A percentile compares a stretch with the other conserved stretches of the same genome.
Conservation (phyloP, 2,888 invertebrate genomes). For the Pammene fasciana region DNA sequence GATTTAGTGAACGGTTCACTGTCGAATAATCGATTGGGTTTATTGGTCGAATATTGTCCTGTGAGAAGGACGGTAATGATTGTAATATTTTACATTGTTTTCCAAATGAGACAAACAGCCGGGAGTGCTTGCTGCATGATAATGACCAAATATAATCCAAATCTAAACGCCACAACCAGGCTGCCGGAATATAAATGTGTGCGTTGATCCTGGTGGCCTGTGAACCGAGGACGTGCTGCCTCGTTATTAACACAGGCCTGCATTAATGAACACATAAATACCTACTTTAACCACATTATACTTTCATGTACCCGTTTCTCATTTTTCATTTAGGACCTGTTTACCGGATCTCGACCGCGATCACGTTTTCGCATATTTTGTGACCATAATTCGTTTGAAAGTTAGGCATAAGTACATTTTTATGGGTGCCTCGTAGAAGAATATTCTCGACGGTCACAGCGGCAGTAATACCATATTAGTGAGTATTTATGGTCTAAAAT, state of each 20-base stretch:
- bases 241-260: slow-evolving; percentile 77
- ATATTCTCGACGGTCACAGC: slow-evolving; percentile 60
- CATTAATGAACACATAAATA: slow-evolving; percentile 79
- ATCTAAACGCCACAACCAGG: slow-evolving; percentile 76
- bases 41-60: slow-evolving; percentile 35
- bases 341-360: slow-evolving; percentile 48
- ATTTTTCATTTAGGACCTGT: slow-evolving; percentile 50
- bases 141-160: slow-evolving; percentile 81
- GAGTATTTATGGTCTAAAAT: slow-evolving; percentile 71
- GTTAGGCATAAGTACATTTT: slow-evolving; percentile 68
- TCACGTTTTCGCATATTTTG: slow-evolving; percentile 62
- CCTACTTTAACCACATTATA: slow-evolving; percentile 52
- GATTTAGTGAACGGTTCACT: neutral
- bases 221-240: slow-evolving; percentile 81
- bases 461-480: slow-evolving; percentile 76
- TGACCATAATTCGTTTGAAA: slow-evolving; percentile 63
- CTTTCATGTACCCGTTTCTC: slow-evolving; percentile 59
- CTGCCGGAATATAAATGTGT: slow-evolving; percentile 78
- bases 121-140: slow-evolving; percentile 72
- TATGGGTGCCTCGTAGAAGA: slow-evolving; percentile 63
- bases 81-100: slow-evolving; percentile 71
- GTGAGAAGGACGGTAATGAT: slow-evolving; percentile 50
- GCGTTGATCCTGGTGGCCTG: slow-evolving; percentile 72
- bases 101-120: slow-evolving; percentile 73
- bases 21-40: slow-evolving; percentile 14